phyloP scores from a whole-genome alignment of 2,797 vertebrate species.

The Mus minutoides region DNA sequence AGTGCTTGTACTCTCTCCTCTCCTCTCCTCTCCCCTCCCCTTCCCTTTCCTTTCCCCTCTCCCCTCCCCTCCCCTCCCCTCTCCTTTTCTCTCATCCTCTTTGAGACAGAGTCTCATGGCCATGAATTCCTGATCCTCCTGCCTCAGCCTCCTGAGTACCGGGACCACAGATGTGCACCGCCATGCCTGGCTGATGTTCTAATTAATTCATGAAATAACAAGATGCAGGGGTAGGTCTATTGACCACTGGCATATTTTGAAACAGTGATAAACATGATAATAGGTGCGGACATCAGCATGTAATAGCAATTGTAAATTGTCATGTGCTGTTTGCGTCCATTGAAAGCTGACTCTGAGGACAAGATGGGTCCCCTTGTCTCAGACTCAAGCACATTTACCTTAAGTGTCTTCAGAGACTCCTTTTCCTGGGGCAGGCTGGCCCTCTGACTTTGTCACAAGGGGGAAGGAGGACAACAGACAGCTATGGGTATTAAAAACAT shows the following conservation, averaged over 20 bases:
- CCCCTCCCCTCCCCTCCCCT: background rate
- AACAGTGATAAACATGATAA: background rate
- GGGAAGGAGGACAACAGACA: background rate
- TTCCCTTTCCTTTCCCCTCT: fast-evolving
- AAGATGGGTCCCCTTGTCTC: background rate
- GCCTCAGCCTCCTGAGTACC: background rate
- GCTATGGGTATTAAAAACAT: background rate
- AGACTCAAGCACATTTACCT: background rate
- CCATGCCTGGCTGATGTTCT: background rate
- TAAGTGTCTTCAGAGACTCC: background rate
- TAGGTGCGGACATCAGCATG: constrained; percentile 20
- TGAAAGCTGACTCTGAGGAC: background rate
- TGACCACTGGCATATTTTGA: background rate
- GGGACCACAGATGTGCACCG: background rate
- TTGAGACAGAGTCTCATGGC: background rate
- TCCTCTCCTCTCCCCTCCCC: fast-evolving
- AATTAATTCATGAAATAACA: background rate
- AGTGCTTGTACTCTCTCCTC: background rate
- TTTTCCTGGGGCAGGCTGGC: background rate
- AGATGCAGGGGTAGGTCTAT: background rate
- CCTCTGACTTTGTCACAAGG: background rate
- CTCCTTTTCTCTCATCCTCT: background rate
- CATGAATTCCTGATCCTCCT: background rate
- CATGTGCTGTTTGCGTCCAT: background rate
- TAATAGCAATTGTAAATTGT: background rate